Percentiles rank a stretch among this genome's conserved stretches.
Evolutionary conservation across 2,797 vertebrate genomes (phyloP).

Genomic region (Siniperca scherzeri): DNA sequence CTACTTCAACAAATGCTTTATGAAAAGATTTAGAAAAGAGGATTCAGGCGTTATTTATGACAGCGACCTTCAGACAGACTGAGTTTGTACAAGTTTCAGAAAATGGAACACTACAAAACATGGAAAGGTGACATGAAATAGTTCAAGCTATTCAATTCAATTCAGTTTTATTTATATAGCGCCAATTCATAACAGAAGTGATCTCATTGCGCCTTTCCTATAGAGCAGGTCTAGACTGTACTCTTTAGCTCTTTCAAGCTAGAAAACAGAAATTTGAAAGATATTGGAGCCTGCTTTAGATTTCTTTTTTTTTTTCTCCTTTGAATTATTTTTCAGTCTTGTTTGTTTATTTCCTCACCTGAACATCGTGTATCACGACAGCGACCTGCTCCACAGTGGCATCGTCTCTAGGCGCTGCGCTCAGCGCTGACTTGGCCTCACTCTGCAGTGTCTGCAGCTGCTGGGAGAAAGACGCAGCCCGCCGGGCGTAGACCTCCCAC

Average conservation of each 20-base stretch:
- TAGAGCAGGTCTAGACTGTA: no score
- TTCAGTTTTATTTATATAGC: no score
- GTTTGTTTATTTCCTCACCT: slow-evolving; percentile 74
- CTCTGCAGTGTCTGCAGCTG: slow-evolving; percentile 74
- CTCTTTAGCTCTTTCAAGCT: no score
- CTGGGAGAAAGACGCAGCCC: slow-evolving; percentile 55
- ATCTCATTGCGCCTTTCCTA: no score
- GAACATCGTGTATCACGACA: slow-evolving; percentile 72
- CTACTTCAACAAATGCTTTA: background rate
- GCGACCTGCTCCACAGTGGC: slow-evolving; percentile 73
- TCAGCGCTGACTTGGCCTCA: slow-evolving; percentile 72
- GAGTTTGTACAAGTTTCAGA: no score
- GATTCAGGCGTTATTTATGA: background rate
- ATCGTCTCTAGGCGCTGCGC: slow-evolving; percentile 62
- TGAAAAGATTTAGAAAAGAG: background rate
- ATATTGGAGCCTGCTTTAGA: background rate
- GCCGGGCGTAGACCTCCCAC: slow-evolving; percentile 82
- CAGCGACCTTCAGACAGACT: background rate
- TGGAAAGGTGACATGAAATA: background rate
- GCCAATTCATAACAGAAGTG: no score
- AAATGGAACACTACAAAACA: background rate
- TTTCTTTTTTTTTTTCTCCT: no score
- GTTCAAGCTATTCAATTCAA: no score
- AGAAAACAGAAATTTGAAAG: no score
- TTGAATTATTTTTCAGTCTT: background rate